These are phyloP conservation scores for Macropus fuliginosus DNA, from an alignment of 2,797 vertebrate genomes.

Conservation along the genomic window DNA sequence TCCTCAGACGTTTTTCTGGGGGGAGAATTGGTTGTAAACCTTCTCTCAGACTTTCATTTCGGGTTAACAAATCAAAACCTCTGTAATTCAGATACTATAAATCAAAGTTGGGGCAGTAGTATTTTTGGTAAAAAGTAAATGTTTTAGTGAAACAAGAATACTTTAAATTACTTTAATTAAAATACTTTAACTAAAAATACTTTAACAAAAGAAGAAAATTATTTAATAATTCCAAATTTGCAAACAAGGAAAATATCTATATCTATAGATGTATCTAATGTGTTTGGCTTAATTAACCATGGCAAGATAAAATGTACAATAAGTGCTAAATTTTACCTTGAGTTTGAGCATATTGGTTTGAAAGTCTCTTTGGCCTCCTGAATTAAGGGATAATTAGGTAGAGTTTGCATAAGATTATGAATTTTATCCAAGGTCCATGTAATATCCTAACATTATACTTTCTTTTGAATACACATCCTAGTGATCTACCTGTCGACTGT, in stretches of 20 bases:
- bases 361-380: neutral
- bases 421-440: constrained; percentile 23
- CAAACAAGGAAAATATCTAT: neutral
- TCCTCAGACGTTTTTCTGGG: neutral
- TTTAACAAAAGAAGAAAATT: neutral
- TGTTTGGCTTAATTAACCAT: constrained; percentile 16
- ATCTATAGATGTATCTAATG: neutral
- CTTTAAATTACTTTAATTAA: neutral
- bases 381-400: constrained; percentile 10
- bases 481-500: neutral
- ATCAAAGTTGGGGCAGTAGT: neutral
- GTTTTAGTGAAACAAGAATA: constrained; percentile 5
- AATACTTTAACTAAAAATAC: neutral
- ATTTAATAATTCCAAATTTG: constrained; percentile 1
- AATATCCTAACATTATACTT: neutral
- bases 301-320: neutral
- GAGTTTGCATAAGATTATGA: constrained; percentile 18
- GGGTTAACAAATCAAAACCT: neutral
- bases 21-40: neutral
- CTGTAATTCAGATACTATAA: neutral
- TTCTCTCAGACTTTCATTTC: neutral
- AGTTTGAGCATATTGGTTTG: neutral
- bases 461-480: neutral
- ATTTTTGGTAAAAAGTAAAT: constrained; percentile 23
- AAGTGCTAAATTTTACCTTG: neutral